Base-by-base conservation (phyloP, 2,888 invertebrate genomes). In the Oxycera nigricornis region DNA sequence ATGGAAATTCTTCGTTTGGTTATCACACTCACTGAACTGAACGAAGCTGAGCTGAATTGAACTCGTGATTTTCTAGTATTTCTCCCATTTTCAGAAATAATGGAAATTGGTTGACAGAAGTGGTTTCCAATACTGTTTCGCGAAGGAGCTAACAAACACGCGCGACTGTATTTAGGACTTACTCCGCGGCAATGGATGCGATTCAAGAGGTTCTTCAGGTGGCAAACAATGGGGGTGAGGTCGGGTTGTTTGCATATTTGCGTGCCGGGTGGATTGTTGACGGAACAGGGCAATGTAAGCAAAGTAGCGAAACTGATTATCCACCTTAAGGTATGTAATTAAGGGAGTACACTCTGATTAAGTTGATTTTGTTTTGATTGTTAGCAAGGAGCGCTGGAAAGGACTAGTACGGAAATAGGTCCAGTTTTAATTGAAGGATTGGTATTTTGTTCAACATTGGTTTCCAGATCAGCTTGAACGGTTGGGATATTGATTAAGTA, bases 1-100 rank as follows among this genome's bases (percentile, higher is more conserved):
- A 75, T 75, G 75, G 65, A 73, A 72, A 75, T 75, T 74, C 41
- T 57, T 59, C 75, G 59, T 75, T 70, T 35, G 30, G 20, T 30
- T 52, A 70, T 70, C 55, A 31, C 30, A 70, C 70, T 70, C 65
- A 65, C 39, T 65, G 65, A 65, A 41, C 65, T 11, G n/a, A n/a
- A n/a, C n/a, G n/a, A n/a, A n/a, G n/a, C n/a, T n/a, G n/a, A n/a
- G n/a, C n/a, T n/a, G 14, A 26, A 11, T 46, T 3, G 22, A 65
- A 41, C 7, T 65, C 20, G 52, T 70, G 70, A 70, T 70, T 70
- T 70, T 70, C 55, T 30, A 31, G 35, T 31, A 31, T 70, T 70
- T 70, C 55, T 52, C 35, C 31, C 31, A 31, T 52, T 70, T 70
- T 70, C 52, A 52, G 9, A 55, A 30, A n/a, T 26, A 70, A 52